Percentiles rank a stretch among this genome's conserved stretches.
Conservation (phyloP, 2,113 vertebrate genomes). For the Laticauda laticaudata region DNA sequence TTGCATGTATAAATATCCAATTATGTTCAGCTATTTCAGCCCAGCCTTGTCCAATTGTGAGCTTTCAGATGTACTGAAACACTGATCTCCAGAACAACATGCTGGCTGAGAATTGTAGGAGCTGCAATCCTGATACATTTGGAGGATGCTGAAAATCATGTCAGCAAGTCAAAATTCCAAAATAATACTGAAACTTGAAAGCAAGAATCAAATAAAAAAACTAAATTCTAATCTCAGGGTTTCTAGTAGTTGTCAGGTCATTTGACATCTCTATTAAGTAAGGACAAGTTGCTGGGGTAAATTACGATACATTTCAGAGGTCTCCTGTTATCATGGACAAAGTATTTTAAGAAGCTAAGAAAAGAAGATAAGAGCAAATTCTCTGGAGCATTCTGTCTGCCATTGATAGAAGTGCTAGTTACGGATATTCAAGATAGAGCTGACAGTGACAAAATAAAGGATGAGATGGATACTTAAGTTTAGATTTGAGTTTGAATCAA, state of each 20-base stretch:
- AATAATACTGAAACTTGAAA: neutral
- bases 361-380: neutral
- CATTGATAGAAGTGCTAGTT: neutral
- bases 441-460: neutral
- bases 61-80: neutral
- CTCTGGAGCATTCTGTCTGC: neutral
- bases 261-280: neutral
- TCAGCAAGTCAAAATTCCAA: neutral
- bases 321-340: neutral
- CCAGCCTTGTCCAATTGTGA: neutral
- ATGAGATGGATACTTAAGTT: neutral
- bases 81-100: neutral
- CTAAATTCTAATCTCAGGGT: neutral
- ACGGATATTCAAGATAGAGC: neutral
- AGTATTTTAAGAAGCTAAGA: neutral
- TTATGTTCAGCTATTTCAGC: neutral
- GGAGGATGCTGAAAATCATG: neutral
- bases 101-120: neutral
- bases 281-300: neutral
- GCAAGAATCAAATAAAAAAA: neutral
- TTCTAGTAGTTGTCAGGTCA: neutral
- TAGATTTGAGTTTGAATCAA: neutral
- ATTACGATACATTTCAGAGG: neutral
- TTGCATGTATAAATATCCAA: neutral
- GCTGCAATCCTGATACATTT: neutral